Base-by-base conservation (phyloP, 2,113 vertebrate genomes). In the Colinus virginianus region DNA sequence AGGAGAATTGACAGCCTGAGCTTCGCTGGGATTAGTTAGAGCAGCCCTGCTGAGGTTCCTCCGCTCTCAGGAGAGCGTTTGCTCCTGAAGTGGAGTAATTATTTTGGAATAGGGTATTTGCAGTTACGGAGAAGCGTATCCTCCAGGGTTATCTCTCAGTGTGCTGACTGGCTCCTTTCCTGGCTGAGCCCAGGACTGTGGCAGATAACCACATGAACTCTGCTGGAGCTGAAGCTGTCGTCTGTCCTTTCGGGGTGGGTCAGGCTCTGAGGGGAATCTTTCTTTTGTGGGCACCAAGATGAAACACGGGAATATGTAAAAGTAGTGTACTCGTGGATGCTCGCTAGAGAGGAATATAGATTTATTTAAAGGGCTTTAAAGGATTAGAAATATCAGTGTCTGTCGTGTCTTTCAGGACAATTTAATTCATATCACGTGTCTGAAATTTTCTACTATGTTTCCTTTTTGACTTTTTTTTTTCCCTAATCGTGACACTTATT, bases 21-120 rank as follows among this genome's bases (percentile, higher is more conserved):
- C 83, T 72, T 45, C 56, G 5, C 68, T 69, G 92, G 40, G 80
- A 80, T 87, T 28, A 56, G 45, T 92, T 68, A 42, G 16, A 81
- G 28, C 43, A 84, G 48, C 26, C 46, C 48, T 66, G 61, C 70
- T 46, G 42, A 76, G 90, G 53, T 90, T 58, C 36, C 22, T 88
- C 68, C 66, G 63, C 61, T 93, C 71, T 83, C 46, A 6, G 61
- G 46, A 42, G 48, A 63, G 18, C 16, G 2, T 87, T 87, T 84
- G 20, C 11, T 93, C 72, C 90, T 36, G 23, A 77, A 85, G 64
- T 25, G 53, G 46, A 89, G 43, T 77, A 40, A 61, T 94, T 94
- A 58, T 92, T 93, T 84, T 79, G 76, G 46, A 90, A n/a, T 43
- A n/a, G 63, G 30, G 15, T 85, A 21, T 95, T 93, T 93, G 80